Base-by-base conservation (phyloP, 2,888 invertebrate genomes). In the Pimpla rufipes region DNA sequence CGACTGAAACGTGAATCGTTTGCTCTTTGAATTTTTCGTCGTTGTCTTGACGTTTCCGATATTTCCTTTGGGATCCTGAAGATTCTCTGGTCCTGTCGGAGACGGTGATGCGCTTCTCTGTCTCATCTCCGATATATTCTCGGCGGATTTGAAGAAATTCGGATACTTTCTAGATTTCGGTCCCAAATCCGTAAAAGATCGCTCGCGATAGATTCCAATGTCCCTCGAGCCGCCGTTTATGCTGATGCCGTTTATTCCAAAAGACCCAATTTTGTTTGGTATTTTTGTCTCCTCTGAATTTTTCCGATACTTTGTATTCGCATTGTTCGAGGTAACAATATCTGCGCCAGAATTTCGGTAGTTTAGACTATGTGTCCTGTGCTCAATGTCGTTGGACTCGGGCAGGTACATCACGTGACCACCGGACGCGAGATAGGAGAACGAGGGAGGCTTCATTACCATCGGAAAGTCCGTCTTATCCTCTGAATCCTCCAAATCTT, bases 391-490 rank as follows among this genome's bases (percentile, higher is more conserved):
- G 81, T 90, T 89, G 35, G 93, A 93, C 78, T 94, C 94, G 1
- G 97, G 97, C 71, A 97, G 94, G 93, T 98, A 98, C 96, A 98
- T 97, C 35, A 97, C 95, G 91, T 97, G 96, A 0, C 96, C 96
- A 0, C 96, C 95, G 88, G 95, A 95, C 1, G 95, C 95, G 80
- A 96, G 91, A 91, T 95, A 96, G 2, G 95, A 94, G 80, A 95
- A 94, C 1, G 94, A 93, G 2, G 93, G 93, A 57, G 93, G 90
- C 81, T 93, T 93, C 89, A 91, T 91, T 55, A 91, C 87, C 0
- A 88, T 85, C 2, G 90, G 89, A 50, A 91, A 90, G 18, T 89
- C 89, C 13, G 82, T 76, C 62, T 88, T 83, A 13, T 87, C 85
- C 45, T 88, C 90, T n/a, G 68, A 18, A 0, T 74, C 80, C 6